phyloP scores from a whole-genome alignment of 2,888 invertebrate species.

The Fragum whitleyi region DNA sequence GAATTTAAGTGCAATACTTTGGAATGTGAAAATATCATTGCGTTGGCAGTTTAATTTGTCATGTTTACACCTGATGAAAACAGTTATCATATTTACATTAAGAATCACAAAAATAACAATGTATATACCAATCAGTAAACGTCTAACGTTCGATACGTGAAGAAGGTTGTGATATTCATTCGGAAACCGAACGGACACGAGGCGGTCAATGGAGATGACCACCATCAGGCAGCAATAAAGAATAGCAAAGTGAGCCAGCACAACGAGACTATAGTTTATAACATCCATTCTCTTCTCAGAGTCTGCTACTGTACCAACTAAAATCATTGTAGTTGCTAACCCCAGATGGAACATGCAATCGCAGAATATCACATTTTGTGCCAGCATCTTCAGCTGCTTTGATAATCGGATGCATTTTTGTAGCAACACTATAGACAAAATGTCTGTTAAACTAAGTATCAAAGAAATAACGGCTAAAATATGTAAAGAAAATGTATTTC shows the following conservation, averaged over 20 bases:
- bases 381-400: background rate
- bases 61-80: background rate
- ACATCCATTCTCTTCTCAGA: background rate
- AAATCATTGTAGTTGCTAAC: background rate
- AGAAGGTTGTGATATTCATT: background rate
- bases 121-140: background rate
- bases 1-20: background rate
- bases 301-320: too few species aligned
- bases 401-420: conserved; percentile 16
- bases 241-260: background rate
- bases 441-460: background rate
- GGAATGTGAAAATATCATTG: background rate
- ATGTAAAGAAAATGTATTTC: background rate
- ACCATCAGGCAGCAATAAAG: conserved; percentile 7
- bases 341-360: background rate
- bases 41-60: background rate
- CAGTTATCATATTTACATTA: background rate
- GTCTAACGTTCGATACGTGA: background rate
- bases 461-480: background rate
- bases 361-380: conserved; percentile 8
- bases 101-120: background rate
- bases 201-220: background rate
- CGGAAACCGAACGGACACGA: conserved; percentile 8
- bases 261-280: background rate
- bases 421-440: background rate